Evolutionary conservation across 2,888 invertebrate species (phyloP), one percentile per base, ranked within the genome.

Genomic region (Machimus atricapillus): DNA sequence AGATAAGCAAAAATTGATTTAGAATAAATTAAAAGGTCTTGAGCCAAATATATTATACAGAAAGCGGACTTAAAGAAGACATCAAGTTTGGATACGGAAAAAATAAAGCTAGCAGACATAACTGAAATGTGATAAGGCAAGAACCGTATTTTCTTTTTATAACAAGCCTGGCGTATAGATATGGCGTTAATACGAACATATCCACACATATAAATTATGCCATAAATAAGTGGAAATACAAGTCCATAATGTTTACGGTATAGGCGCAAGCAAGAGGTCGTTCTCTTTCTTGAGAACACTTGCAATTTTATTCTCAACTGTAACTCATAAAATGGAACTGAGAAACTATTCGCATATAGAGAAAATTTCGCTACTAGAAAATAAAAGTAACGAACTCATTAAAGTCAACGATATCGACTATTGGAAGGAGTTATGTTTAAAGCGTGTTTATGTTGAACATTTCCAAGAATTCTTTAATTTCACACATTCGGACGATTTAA

Each of bases 401-500:
- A 4, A 46, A 46, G 4, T 52, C n/a, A 52, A 19, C 8, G 52
- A 52, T n/a, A 52, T 52, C n/a, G n/a, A n/a, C 52, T 16, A n/a
- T 16, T 52, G 7, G 7, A 52, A 7, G 52, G n/a, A n/a, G 7
- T n/a, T 52, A 52, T 52, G n/a, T 52, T 4, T n/a, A 52, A 7
- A 52, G 6, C n/a, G 52, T 19, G 52, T 19, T 52, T 19, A 52
- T 52, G 52, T 0, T 7, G 5, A n/a, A 2, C n/a, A 1, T n/a
- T 52, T 6, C 52, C 52, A 52, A 66, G 66, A 23, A 66, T 76
- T 76, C 37, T 76, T 76, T 76, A 27, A 52, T 79, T 79, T 79
- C 52, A 52, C 79, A 79, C 79, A 56, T 79, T 79, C 79, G 79
- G 23, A 7, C n/a, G 52, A 82, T 82, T 82, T 82, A 82, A 82